Conservation (phyloP, 2,797 vertebrate species). For the Masticophis lateralis region DNA sequence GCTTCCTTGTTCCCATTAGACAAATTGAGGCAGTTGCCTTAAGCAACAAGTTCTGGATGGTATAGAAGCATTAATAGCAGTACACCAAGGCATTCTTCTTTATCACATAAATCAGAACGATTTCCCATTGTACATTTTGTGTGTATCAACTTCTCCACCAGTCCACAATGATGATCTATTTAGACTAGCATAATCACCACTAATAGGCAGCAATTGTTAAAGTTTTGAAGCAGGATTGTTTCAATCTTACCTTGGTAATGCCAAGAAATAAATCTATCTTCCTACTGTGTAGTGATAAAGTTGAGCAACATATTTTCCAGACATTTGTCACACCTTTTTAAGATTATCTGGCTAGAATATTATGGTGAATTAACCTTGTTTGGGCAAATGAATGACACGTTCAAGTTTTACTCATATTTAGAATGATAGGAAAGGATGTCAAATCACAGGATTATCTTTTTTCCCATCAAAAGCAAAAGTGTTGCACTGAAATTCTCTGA, state of each 20-base stretch:
- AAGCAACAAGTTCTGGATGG: neutral
- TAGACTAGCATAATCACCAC: neutral
- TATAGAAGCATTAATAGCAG: neutral
- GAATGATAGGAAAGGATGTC: neutral
- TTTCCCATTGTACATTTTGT: neutral
- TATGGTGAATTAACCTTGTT: neutral
- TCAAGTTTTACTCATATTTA: neutral
- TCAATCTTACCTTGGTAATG: neutral
- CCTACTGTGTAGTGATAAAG: neutral
- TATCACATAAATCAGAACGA: neutral
- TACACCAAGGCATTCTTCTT: neutral
- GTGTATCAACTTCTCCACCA: neutral
- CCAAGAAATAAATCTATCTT: neutral
- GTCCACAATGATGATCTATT: neutral
- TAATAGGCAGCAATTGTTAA: neutral
- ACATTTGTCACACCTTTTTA: neutral
- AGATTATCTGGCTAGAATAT: neutral
- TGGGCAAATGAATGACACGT: neutral
- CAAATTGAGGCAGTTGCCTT: neutral
- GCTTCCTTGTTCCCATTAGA: neutral
- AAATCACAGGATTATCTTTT: neutral
- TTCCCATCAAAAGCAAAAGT: neutral
- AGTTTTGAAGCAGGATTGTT: neutral
- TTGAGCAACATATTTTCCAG: neutral
- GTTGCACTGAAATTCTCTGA: neutral